Percentiles rank a stretch among this genome's conserved stretches.
Evolutionary conservation across 2,113 vertebrate species (phyloP).

Genomic region (rat (Rattus norvegicus)): DNA sequence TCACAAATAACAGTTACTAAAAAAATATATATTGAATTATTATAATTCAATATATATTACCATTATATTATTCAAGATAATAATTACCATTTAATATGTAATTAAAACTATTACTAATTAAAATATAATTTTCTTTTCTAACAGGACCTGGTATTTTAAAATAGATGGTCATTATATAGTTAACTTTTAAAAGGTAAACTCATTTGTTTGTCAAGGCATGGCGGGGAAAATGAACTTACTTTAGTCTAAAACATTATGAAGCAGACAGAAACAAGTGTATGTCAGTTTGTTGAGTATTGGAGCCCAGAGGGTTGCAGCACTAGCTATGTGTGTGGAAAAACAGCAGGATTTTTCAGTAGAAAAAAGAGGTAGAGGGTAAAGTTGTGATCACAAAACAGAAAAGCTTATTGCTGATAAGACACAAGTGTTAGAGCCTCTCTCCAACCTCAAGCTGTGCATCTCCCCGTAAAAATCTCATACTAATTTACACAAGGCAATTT

Average conservation of each 20-base stretch:
- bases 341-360: conserved; percentile 81
- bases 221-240: conserved; percentile 69
- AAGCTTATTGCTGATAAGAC: conserved; percentile 79
- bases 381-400: conserved; percentile 81
- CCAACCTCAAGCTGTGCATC: conserved; percentile 80
- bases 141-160: conserved; percentile 68
- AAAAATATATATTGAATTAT: conserved; percentile 49
- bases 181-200: conserved; percentile 74
- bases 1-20: conserved; percentile 41
- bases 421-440: conserved; percentile 76
- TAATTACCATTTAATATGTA: conserved; percentile 34
- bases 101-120: conserved; percentile 55
- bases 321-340: conserved; percentile 76
- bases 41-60: too few relatives aligned
- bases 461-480: conserved; percentile 74
- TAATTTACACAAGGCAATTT: conserved; percentile 75
- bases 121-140: conserved; percentile 68
- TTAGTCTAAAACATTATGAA: conserved; percentile 76
- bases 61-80: too few relatives aligned
- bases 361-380: conserved; percentile 78
- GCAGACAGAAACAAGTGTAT: conserved; percentile 77
- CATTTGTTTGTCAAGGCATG: conserved; percentile 66
- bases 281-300: conserved; percentile 78
- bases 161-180: conserved; percentile 81
- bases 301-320: conserved; percentile 81